phyloP scores from a whole-genome alignment of 2,888 invertebrate species.

The Pandemis heparana region DNA sequence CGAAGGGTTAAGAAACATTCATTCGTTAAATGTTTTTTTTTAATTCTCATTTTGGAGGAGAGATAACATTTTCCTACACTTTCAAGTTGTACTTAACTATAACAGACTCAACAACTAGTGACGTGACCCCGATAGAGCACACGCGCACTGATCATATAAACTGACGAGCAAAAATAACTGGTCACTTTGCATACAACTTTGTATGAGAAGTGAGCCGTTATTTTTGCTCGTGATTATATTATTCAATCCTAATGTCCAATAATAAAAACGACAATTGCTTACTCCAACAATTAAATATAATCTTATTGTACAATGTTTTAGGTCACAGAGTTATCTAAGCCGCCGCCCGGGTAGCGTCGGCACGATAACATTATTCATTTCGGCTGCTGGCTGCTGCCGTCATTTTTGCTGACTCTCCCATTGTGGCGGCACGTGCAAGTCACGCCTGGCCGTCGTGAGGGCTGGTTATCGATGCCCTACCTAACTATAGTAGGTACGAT shows the following conservation, averaged over 20 bases:
- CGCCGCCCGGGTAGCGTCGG: conserved; percentile 7
- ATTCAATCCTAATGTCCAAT: not conserved
- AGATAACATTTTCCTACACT: too few species aligned
- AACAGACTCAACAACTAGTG: too few species aligned
- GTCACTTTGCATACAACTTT: too few species aligned
- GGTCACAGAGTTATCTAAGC: conserved; percentile 31
- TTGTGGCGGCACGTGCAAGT: conserved; percentile 48
- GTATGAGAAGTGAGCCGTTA: too few species aligned
- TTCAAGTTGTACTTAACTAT: too few species aligned
- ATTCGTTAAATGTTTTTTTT: too few species aligned
- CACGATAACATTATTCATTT: conserved; percentile 29
- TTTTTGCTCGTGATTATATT: not conserved
- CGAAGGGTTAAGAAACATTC: too few species aligned
- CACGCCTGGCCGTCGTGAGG: conserved; percentile 51
- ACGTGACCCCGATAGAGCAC: too few species aligned
- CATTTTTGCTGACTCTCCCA: conserved; percentile 49
- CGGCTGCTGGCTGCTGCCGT: conserved; percentile 18
- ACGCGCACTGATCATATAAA: too few species aligned
- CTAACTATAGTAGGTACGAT: conserved; percentile 24
- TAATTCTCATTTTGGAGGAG: too few species aligned
- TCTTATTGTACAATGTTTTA: conserved; percentile 19
- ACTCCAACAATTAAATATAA: conserved; percentile 3
- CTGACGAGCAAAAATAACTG: too few species aligned
- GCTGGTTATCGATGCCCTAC: conserved; percentile 49
- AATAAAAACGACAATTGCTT: not conserved